phyloP scores from a whole-genome alignment of 2,888 invertebrate species.

The Schizotus pectinicornis region DNA sequence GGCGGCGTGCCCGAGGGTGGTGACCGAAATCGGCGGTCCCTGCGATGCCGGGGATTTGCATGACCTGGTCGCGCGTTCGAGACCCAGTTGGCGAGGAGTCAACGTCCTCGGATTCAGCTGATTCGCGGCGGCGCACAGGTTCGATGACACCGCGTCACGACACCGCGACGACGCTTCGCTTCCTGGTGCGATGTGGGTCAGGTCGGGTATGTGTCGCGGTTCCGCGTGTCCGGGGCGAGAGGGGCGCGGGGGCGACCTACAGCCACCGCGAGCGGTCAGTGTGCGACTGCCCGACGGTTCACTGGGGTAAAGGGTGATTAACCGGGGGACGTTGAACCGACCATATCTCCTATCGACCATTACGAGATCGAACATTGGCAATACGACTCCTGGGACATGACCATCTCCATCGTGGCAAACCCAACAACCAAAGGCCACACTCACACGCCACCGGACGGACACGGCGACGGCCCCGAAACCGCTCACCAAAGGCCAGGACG shows the following conservation, averaged over 20 bases:
- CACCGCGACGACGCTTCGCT: constrained; percentile 50
- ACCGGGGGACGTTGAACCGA: constrained; percentile 49
- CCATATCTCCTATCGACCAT: constrained; percentile 42
- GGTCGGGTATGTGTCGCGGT: constrained; percentile 49
- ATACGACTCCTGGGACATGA: not conserved
- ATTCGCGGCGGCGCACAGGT: constrained; percentile 30
- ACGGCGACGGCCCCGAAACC: too few relatives aligned
- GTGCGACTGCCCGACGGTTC: constrained; percentile 60
- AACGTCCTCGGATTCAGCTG: constrained; percentile 29
- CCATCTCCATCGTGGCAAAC: too few relatives aligned
- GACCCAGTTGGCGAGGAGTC: constrained; percentile 24
- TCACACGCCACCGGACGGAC: too few relatives aligned
- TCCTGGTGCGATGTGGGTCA: constrained; percentile 55
- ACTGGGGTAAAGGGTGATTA: constrained; percentile 60
- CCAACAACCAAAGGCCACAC: too few relatives aligned
- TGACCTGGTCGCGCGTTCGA: constrained; percentile 12
- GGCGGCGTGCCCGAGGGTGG: too few relatives aligned
- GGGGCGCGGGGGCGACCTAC: constrained; percentile 50
- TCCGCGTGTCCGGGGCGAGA: constrained; percentile 47
- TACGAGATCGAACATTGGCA: constrained; percentile 8
- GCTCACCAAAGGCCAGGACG: too few relatives aligned
- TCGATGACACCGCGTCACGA: constrained; percentile 50
- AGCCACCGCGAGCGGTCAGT: constrained; percentile 55
- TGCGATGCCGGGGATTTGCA: constrained; percentile 11
- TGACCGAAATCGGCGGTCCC: too few relatives aligned